Conservation (phyloP, 1,140 invertebrate genomes). For the Euwallacea fornicatus region DNA sequence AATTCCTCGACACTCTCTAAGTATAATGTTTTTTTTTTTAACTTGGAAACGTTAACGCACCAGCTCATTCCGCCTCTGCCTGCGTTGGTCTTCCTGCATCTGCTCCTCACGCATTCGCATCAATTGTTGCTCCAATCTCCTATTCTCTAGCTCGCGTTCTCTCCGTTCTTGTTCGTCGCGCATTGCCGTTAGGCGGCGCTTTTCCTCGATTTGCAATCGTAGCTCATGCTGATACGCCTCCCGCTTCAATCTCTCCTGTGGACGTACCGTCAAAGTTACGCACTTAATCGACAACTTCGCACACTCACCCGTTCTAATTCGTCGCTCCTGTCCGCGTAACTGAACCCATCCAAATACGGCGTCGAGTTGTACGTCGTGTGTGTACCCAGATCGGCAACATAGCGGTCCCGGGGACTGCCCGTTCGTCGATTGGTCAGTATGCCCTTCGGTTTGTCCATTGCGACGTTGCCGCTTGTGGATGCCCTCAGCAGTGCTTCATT, state of each 20-base stretch:
- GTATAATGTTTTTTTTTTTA: no score
- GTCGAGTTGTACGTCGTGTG: constrained; percentile 45
- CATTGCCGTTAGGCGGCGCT: constrained; percentile 47
- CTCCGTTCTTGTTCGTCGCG: constrained; percentile 50
- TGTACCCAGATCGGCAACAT: constrained; percentile 45
- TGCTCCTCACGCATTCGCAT: constrained; percentile 57
- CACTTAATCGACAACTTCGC: neutral
- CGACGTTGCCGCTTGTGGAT: neutral
- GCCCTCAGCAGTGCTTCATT: constrained; percentile 44
- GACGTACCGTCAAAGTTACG: neutral
- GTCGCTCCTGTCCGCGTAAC: constrained; percentile 48
- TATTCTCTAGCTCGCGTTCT: constrained; percentile 58
- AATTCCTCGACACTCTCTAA: no score
- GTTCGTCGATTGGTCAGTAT: constrained; percentile 48
- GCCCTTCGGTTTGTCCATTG: constrained; percentile 50
- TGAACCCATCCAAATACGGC: constrained; percentile 48
- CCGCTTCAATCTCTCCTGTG: constrained; percentile 50
- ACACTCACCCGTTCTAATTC: constrained; percentile 48
- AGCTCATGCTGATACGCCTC: constrained; percentile 51
- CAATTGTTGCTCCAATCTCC: constrained; percentile 59
- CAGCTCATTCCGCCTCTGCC: constrained; percentile 11
- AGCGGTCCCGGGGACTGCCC: constrained; percentile 52
- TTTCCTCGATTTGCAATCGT: constrained; percentile 52
- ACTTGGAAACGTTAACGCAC: neutral
- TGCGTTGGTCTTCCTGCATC: constrained; percentile 52